Evolutionary conservation across 1,140 invertebrate species (phyloP).

Genomic region (Campoletis sonorensis): DNA sequence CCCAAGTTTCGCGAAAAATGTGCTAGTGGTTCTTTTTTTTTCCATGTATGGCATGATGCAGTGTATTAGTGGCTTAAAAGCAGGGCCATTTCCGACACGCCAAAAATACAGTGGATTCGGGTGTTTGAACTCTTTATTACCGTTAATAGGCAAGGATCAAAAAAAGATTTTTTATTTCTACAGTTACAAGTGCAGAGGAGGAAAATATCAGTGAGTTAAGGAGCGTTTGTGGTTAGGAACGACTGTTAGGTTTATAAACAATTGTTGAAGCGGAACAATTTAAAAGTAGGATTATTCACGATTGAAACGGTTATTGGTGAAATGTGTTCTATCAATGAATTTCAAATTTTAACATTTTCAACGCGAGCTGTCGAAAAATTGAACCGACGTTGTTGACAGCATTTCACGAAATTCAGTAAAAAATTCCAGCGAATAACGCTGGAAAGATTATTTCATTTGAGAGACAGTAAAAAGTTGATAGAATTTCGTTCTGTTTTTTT

Average conservation of each 20-base stretch:
- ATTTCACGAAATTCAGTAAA: no score
- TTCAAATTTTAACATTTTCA: no score
- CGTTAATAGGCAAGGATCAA: not conserved
- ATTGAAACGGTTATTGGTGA: no score
- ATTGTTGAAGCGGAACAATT: no score
- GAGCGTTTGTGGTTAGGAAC: not conserved
- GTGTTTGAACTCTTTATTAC: conserved; percentile 1
- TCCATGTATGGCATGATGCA: not conserved
- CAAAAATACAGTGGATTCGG: not conserved
- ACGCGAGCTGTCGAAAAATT: no score
- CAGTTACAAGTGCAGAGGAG: not conserved
- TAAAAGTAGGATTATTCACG: no score
- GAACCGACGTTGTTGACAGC: no score
- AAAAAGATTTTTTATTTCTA: not conserved
- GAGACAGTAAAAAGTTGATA: no score
- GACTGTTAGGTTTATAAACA: not conserved
- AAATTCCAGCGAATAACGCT: no score
- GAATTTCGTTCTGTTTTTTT: no score
- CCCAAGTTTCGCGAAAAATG: not conserved
- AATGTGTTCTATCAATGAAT: no score
- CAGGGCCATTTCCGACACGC: not conserved
- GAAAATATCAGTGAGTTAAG: not conserved
- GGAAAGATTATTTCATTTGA: no score
- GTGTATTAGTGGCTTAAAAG: not conserved
- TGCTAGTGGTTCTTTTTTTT: not conserved